These are phyloP conservation scores for Drosophila subpulchrella DNA, from an alignment of 1,140 invertebrate genomes.

Conservation along the genomic window DNA sequence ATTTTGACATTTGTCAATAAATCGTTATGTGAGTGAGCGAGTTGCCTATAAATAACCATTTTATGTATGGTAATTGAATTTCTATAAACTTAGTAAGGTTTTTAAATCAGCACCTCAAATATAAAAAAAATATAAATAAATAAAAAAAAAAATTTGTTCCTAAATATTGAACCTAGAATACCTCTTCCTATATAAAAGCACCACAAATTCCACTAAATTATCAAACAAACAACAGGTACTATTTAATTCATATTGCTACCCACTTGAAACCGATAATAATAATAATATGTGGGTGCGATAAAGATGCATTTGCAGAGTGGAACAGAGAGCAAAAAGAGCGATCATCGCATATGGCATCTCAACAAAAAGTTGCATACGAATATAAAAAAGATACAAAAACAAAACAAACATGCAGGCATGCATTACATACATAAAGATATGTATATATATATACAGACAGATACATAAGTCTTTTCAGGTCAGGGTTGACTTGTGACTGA, in stretches of 20 bases:
- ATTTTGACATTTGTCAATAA: conserved; percentile 49
- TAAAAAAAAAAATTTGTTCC: neutral
- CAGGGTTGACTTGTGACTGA: conserved; percentile 84
- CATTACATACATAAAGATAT: conserved; percentile 28
- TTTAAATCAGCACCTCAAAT: neutral
- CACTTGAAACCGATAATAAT: neutral
- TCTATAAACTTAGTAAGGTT: no score
- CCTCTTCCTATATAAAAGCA: neutral
- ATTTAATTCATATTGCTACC: neutral
- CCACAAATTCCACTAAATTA: neutral
- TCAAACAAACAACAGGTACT: neutral
- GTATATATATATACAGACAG: conserved; percentile 14
- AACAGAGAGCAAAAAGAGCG: neutral
- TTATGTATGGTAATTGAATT: no score
- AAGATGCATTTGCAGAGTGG: conserved; percentile 27
- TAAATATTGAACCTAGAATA: no score
- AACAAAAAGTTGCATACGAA: conserved; percentile 15
- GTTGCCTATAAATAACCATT: neutral
- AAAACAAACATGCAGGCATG: conserved; percentile 36
- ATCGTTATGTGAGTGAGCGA: neutral
- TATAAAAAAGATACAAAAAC: conserved; percentile 17
- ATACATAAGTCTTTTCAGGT: conserved; percentile 72
- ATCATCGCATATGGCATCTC: conserved; percentile 22
- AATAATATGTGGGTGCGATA: conserved; percentile 9
- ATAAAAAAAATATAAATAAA: neutral